These are phyloP conservation scores for Cryptomyrus ogoouensis DNA, from an alignment of 2,113 vertebrate genomes.

Conservation along the genomic window DNA sequence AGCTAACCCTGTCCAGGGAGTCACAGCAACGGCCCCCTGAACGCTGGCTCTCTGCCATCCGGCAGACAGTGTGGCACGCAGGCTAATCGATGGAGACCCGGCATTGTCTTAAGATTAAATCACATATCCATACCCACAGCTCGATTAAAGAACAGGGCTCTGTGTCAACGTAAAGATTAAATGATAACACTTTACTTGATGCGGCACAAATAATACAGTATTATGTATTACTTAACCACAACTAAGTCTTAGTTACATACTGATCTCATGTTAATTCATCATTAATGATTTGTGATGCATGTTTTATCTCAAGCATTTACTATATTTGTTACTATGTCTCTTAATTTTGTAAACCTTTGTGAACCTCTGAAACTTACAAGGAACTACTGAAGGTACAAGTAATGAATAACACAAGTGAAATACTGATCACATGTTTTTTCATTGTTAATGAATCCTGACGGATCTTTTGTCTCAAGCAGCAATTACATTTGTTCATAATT, in stretches of 20 bases:
- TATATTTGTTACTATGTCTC: not conserved
- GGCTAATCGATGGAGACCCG: not conserved
- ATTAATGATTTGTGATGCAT: not conserved
- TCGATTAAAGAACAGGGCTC: not conserved
- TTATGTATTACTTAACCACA: not conserved
- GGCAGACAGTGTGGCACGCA: not conserved
- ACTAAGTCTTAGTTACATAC: not conserved
- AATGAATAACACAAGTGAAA: not conserved
- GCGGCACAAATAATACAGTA: not conserved
- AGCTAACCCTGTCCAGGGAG: not conserved
- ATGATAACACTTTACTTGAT: too few species aligned
- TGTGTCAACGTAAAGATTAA: not conserved
- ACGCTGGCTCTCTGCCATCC: not conserved
- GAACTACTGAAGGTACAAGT: too few species aligned
- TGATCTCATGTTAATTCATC: not conserved
- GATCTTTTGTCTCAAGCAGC: not conserved
- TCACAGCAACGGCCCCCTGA: too few species aligned
- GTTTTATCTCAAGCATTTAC: not conserved
- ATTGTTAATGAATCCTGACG: not conserved
- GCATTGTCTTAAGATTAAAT: not conserved
- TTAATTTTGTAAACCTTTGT: too few species aligned
- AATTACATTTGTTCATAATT: not conserved
- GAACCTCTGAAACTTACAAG: too few species aligned
- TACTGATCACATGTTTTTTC: not conserved
- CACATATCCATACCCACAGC: conserved; percentile 1